Percentiles rank a stretch among this genome's conserved stretches.
These are phyloP conservation scores for Urosaurus nigricauda DNA, from an alignment of 2,797 vertebrate genomes.

Conservation along the genomic window DNA sequence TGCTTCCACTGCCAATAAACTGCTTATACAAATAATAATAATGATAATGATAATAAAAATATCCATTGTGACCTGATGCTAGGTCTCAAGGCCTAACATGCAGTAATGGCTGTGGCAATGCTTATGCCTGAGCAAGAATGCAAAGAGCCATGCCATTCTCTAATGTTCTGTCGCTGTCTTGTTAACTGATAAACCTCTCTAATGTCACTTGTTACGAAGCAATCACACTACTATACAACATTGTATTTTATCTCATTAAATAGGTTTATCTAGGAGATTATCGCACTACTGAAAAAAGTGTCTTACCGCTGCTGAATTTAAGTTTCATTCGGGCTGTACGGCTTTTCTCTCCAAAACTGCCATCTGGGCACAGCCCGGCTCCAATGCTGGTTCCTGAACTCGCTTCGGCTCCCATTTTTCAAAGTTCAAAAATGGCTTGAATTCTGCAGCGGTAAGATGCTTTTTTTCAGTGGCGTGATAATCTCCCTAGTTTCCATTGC, in stretches of 20 bases:
- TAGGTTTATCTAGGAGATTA: not conserved
- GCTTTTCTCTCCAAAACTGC: too few species aligned
- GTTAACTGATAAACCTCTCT: not conserved
- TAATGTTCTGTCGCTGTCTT: too few species aligned
- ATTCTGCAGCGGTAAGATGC: too few species aligned
- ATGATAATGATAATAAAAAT: too few species aligned
- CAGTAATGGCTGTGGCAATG: not conserved
- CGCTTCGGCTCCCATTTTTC: too few species aligned
- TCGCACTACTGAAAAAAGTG: too few species aligned
- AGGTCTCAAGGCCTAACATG: not conserved
- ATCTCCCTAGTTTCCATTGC: not conserved
- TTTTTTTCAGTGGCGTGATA: not conserved
- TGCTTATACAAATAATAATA: too few species aligned
- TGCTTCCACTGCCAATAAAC: not conserved
- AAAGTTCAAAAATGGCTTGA: too few species aligned
- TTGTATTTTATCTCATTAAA: not conserved
- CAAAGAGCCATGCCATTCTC: not conserved
- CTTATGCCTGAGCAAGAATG: not conserved
- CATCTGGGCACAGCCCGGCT: too few species aligned
- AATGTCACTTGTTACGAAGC: not conserved
- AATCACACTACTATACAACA: not conserved
- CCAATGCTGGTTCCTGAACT: too few species aligned
- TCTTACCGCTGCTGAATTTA: too few species aligned
- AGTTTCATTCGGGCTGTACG: too few species aligned
- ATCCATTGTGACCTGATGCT: not conserved